Conservation (phyloP, 2,113 vertebrate species). For the Ia io region DNA sequence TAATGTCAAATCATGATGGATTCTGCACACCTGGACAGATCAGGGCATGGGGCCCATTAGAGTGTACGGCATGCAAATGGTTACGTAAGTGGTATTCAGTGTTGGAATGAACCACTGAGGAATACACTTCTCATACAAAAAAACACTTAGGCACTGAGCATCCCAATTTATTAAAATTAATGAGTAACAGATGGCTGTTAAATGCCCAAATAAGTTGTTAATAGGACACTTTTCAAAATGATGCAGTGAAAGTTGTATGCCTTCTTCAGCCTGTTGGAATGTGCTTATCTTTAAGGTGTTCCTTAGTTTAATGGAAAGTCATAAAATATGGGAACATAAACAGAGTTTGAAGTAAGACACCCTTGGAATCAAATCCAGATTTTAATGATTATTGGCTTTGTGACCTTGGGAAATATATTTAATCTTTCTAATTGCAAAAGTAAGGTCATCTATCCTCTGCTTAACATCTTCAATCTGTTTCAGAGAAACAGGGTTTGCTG, state of each 20-base stretch:
- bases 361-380: neutral
- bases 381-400: neutral
- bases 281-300: neutral
- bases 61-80: neutral
- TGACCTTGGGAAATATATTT: neutral
- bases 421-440: neutral
- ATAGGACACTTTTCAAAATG: neutral
- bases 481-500: neutral
- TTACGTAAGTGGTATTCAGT: neutral
- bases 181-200: neutral
- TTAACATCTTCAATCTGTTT: neutral
- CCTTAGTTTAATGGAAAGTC: neutral
- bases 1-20: neutral
- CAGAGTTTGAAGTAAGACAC: neutral
- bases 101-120: neutral
- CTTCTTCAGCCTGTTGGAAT: neutral
- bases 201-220: neutral
- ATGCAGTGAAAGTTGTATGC: neutral
- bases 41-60: rapidly evolving
- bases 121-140: neutral
- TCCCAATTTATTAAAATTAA: constrained; percentile 36
- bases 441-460: neutral
- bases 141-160: neutral
- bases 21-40: neutral
- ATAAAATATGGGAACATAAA: neutral